Evolutionary conservation across 1,140 invertebrate genomes (phyloP).

Genomic region (Radopholus similis): DNA sequence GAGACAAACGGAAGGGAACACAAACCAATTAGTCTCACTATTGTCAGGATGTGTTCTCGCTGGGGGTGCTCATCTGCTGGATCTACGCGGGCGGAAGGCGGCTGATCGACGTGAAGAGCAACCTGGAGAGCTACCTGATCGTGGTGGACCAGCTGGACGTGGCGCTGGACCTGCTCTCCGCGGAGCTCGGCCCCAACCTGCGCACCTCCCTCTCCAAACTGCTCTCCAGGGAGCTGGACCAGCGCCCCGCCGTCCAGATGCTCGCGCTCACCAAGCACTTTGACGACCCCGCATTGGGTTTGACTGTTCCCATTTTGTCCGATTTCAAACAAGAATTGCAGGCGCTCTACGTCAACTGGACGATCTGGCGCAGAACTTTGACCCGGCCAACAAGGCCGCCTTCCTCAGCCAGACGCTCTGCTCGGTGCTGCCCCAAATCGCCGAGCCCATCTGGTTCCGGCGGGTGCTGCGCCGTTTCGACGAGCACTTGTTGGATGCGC

Average conservation of each 20-base stretch:
- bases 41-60: conserved; percentile 65
- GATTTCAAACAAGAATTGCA: too few relatives aligned
- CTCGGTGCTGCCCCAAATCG: conserved; percentile 44
- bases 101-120: conserved; percentile 62
- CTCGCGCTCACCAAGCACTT: conserved; percentile 58
- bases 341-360: conserved; percentile 54
- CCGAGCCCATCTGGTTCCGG: conserved; percentile 53
- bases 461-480: conserved; percentile 53
- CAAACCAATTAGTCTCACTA: too few relatives aligned
- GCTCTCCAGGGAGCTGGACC: conserved; percentile 44
- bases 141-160: conserved; percentile 60
- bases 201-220: conserved; percentile 49
- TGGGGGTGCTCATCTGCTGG: conserved; percentile 63
- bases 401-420: conserved; percentile 50
- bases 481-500: conserved; percentile 46
- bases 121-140: conserved; percentile 61
- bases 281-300: conserved; percentile 52
- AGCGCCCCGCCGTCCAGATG: conserved; percentile 49
- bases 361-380: conserved; percentile 55
- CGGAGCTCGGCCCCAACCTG: conserved; percentile 51
- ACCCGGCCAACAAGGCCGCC: conserved; percentile 49
- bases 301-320: too few relatives aligned
- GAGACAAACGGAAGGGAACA: too few relatives aligned
- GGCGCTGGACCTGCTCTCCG: conserved; percentile 45
- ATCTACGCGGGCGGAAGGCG: conserved; percentile 62